Percentiles rank a stretch among this genome's conserved stretches.
Evolutionary conservation across 2,113 vertebrate genomes (phyloP).

Genomic region (Heterocephalus glaber): DNA sequence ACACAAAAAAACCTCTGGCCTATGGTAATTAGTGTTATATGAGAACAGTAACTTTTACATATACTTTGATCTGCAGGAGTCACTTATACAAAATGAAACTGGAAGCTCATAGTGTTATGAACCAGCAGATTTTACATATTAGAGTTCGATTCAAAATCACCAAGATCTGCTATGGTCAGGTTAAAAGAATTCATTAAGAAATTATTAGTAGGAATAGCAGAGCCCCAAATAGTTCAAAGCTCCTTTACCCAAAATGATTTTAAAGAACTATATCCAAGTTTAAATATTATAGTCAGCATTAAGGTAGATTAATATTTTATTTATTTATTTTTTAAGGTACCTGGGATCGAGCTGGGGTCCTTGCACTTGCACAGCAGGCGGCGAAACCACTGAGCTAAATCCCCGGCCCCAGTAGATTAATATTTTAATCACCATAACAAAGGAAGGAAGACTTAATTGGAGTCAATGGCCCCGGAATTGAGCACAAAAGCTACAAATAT

Average conservation of each 20-base stretch:
- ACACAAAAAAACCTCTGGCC: background rate
- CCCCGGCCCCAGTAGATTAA: no score
- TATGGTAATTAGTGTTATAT: background rate
- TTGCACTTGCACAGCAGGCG: no score
- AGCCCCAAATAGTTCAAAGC: background rate
- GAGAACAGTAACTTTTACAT: background rate
- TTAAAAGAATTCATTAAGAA: conserved; percentile 17
- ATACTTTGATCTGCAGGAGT: background rate
- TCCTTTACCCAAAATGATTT: background rate
- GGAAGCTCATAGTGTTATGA: background rate
- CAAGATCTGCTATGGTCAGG: background rate
- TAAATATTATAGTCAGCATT: background rate
- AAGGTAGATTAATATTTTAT: conserved; percentile 58
- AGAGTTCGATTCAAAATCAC: background rate
- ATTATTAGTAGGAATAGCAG: conserved; percentile 15
- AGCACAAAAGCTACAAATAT: background rate
- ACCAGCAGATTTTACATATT: background rate
- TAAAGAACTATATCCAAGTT: background rate
- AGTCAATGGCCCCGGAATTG: background rate
- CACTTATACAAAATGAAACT: background rate
- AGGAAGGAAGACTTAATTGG: background rate
- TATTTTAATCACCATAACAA: conserved; percentile 48
- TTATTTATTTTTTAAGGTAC: no score
- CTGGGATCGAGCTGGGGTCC: no score
- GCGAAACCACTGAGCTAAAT: no score